Percentiles rank a stretch among this genome's conserved stretches.
Evolutionary conservation across 2,888 invertebrate species (phyloP).

Genomic region (Cheilosia variabilis): DNA sequence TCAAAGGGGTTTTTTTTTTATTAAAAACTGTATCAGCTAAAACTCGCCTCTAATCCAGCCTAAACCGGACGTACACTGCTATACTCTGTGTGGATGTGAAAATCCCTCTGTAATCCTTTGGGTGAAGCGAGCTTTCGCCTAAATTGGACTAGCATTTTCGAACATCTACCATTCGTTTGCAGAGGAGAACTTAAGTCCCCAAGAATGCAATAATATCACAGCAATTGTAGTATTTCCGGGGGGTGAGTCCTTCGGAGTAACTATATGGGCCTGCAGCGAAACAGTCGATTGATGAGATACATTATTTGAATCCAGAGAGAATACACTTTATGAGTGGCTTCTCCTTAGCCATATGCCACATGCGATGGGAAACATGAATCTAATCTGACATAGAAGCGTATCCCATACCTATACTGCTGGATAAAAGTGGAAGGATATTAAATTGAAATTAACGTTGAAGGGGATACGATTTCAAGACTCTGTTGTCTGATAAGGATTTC

Average conservation of each 20-base stretch:
- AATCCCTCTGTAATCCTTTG: no score
- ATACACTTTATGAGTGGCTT: slow-evolving; percentile 2
- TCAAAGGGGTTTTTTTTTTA: no score
- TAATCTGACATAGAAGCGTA: not conserved
- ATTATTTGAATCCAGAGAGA: slow-evolving; percentile 18
- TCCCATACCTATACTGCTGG: not conserved
- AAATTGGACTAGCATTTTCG: not conserved
- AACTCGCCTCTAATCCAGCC: no score
- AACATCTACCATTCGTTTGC: not conserved
- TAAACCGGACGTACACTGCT: no score
- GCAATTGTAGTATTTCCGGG: not conserved
- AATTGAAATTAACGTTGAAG: no score
- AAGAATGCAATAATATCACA: slow-evolving; percentile 11
- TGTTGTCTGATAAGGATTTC: no score
- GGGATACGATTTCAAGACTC: no score
- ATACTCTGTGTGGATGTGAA: no score
- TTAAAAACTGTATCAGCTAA: no score
- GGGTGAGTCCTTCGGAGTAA: not conserved
- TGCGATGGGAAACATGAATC: not conserved
- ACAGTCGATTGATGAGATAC: slow-evolving; percentile 26
- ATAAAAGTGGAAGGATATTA: no score
- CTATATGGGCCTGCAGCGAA: not conserved
- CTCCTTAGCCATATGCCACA: no score
- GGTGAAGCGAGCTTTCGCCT: no score
- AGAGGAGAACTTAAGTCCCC: slow-evolving; percentile 18